These are phyloP conservation scores for Cheilosia scutellata DNA, from an alignment of 2,888 invertebrate species.

Conservation along the genomic window DNA sequence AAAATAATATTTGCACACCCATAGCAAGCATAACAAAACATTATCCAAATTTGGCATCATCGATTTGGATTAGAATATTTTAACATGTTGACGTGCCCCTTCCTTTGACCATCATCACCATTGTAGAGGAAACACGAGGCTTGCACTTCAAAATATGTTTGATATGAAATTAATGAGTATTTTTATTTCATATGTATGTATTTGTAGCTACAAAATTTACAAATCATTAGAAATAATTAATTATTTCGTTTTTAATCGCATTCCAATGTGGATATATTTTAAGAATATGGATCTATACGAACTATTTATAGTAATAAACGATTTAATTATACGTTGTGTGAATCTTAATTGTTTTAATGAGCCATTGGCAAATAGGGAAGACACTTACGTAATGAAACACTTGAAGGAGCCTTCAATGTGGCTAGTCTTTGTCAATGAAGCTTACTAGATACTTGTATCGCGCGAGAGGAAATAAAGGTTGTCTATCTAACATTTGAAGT, in stretches of 20 bases:
- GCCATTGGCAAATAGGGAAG: neutral
- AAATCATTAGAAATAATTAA: conserved; percentile 27
- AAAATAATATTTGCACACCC: neutral
- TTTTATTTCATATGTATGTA: neutral
- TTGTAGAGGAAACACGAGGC: conserved; percentile 4
- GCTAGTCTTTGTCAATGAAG: neutral
- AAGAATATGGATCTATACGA: conserved; percentile 12
- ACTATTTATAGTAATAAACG: conserved; percentile 30
- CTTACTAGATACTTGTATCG: neutral
- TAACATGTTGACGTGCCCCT: conserved; percentile 29
- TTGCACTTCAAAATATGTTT: conserved; percentile 18
- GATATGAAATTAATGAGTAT: conserved; percentile 11
- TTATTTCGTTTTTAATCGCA: neutral
- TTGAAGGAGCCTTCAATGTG: neutral
- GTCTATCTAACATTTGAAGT: neutral
- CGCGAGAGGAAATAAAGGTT: neutral
- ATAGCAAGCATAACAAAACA: neutral
- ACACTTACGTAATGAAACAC: conserved; percentile 4
- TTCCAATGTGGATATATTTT: conserved; percentile 5
- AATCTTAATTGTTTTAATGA: conserved; percentile 21
- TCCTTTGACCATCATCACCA: conserved; percentile 26
- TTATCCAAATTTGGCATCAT: conserved; percentile 3
- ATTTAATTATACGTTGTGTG: conserved; percentile 24
- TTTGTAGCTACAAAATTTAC: neutral
- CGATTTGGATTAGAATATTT: conserved; percentile 4